Evolutionary conservation across 2,888 invertebrate genomes (phyloP).

Genomic region (Hirtodrosophila duncani): DNA sequence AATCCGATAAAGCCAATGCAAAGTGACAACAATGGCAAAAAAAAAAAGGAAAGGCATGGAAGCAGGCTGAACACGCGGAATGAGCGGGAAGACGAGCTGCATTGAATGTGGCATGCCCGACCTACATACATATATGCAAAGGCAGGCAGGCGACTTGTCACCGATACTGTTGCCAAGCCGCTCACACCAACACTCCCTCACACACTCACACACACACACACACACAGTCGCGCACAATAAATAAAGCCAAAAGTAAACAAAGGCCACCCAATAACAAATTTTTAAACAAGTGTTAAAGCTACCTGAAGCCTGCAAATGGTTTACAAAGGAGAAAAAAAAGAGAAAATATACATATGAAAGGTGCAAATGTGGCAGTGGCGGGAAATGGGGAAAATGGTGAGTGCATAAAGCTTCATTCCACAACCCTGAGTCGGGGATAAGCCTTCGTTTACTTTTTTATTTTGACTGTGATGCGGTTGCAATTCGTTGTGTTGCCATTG

Average conservation of each 20-base stretch:
- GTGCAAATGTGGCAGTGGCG: too few species aligned
- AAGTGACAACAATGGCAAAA: too few species aligned
- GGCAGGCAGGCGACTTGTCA: too few species aligned
- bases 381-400: conserved; percentile 47
- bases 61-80: conserved; percentile 12
- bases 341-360: conserved; percentile 2
- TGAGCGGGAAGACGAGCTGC: conserved; percentile 3
- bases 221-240: conserved; percentile 31
- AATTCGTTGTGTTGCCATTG: too few species aligned
- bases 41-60: not conserved
- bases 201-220: not conserved
- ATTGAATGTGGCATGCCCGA: too few species aligned
- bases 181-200: conserved; percentile 6
- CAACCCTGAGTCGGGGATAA: conserved; percentile 29
- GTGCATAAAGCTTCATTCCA: conserved; percentile 31
- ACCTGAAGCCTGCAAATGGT: conserved; percentile 46
- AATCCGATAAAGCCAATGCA: conserved; percentile 65
- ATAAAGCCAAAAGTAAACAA: conserved; percentile 50
- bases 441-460: not conserved
- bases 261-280: conserved; percentile 63
- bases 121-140: too few species aligned
- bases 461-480: too few species aligned
- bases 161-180: too few species aligned
- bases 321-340: conserved; percentile 15
- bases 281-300: conserved; percentile 70